These are phyloP conservation scores for Pedetes capensis DNA, from an alignment of 2,113 vertebrate genomes.

Conservation along the genomic window DNA sequence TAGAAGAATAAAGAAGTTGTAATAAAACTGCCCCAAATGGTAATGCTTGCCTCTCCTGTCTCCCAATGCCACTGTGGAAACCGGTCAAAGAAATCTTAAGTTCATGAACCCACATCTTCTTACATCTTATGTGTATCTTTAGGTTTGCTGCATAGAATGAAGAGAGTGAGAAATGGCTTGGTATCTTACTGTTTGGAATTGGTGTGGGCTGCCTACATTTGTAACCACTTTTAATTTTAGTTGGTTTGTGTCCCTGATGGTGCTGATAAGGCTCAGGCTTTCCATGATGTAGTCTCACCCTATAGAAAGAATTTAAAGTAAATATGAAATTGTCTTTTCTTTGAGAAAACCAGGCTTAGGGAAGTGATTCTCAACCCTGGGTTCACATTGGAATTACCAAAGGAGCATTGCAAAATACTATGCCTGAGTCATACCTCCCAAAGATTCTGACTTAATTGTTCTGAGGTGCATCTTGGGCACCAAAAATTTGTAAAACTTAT, in stretches of 20 bases:
- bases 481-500: not conserved
- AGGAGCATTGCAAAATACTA: not conserved
- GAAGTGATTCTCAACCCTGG: not conserved
- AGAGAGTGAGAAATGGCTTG: not conserved
- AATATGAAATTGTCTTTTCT: not conserved
- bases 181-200: not conserved
- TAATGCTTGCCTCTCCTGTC: not conserved
- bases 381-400: not conserved
- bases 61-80: not conserved
- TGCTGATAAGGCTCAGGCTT: not conserved
- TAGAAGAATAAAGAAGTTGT: fast-evolving
- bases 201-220: not conserved
- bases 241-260: not conserved
- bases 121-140: not conserved
- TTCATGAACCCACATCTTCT: not conserved
- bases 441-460: not conserved
- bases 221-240: not conserved
- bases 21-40: not conserved
- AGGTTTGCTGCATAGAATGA: not conserved
- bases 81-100: not conserved
- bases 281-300: not conserved
- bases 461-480: not conserved
- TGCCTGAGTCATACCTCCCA: not conserved
- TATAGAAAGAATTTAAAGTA: not conserved
- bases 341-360: not conserved